Base-by-base conservation (phyloP, 2,888 invertebrate genomes). In the Tanytarsus gracilentus region DNA sequence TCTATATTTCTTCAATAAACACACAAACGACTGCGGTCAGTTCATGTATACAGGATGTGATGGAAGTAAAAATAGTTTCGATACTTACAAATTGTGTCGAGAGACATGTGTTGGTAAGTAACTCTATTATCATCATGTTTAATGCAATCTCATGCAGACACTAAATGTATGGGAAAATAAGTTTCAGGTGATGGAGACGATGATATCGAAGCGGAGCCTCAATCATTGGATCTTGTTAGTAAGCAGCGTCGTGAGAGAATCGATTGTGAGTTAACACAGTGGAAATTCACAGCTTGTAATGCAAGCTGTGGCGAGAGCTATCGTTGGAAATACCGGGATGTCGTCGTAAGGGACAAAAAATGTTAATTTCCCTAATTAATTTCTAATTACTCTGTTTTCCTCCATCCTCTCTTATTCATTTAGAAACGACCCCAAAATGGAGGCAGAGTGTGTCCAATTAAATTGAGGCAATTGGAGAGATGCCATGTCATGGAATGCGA, bases 41-140 rank as follows among this genome's bases (percentile, higher is more conserved):
- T 97, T 96, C 73, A 82, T 82, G 58, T 96, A 85, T 75, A 86
- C 86, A 25, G 94, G 94, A 36, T 97, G 97, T 70, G 85, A 88
- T 49, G 90, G 87, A 1, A 95, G 93, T 71, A 79, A 79, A 39
- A 96, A 96, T 72, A 91, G 90, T 71, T 96, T 95, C 73, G 80
- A 80, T 59, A 82, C 82, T 0, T 78, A 82, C 61, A 80, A 84
- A 61, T 79, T 81, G 48, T 93, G 92, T 67, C 78, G 79, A 62
- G 75, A 76, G 23, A 78, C 82, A 9, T 90, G 89, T 67, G 73
- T 75, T 5, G 70, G 73, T 63, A 48, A 36, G 52, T 58, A 16
- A 6, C 11, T 21, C 9, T 49, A n/a, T 48, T 25, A 48, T 25
- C 4, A 4, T 23, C 2, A 8, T 48, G n/a, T 48, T 23, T 48